Evolutionary conservation across 2,888 invertebrate genomes (phyloP).

Genomic region (Syrphus vitripennis): DNA sequence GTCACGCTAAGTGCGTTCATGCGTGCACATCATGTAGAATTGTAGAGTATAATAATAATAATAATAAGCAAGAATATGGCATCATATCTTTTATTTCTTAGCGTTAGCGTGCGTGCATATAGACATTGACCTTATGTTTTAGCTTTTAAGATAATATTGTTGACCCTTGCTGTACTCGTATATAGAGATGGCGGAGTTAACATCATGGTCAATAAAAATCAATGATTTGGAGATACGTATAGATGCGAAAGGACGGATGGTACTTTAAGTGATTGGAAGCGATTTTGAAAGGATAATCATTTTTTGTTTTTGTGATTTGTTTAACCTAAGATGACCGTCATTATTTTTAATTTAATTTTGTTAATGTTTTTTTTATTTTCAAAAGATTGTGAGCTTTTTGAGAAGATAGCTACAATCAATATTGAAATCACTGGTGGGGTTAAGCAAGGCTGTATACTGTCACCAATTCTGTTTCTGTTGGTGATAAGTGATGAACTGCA

Average conservation of each 20-base stretch:
- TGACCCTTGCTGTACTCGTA: no score
- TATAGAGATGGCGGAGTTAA: slow-evolving; percentile 34
- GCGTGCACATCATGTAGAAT: slow-evolving; percentile 8
- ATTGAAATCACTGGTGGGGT: no score
- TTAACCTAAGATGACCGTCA: background rate
- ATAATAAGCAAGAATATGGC: slow-evolving; percentile 5
- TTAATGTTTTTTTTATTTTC: no score
- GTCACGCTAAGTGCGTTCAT: slow-evolving; percentile 68
- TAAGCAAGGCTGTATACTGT: no score
- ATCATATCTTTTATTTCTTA: slow-evolving; percentile 35
- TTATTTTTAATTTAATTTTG: background rate
- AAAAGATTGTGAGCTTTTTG: background rate
- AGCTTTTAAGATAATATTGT: slow-evolving; percentile 30
- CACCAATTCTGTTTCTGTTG: no score
- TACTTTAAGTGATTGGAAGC: slow-evolving; percentile 51
- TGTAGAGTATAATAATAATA: background rate
- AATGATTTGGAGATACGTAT: slow-evolving; percentile 64
- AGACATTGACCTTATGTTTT: slow-evolving; percentile 38
- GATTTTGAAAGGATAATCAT: background rate
- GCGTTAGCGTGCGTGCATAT: slow-evolving; percentile 52
- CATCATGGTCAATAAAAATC: slow-evolving; percentile 68
- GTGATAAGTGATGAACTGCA: no score
- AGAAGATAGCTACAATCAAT: no score
- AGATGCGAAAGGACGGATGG: slow-evolving; percentile 37
- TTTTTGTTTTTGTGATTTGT: background rate